Percentiles rank a stretch among this genome's conserved stretches.
phyloP scores from a whole-genome alignment of 2,113 vertebrate genomes.

The Lycocorax pyrrhopterus region DNA sequence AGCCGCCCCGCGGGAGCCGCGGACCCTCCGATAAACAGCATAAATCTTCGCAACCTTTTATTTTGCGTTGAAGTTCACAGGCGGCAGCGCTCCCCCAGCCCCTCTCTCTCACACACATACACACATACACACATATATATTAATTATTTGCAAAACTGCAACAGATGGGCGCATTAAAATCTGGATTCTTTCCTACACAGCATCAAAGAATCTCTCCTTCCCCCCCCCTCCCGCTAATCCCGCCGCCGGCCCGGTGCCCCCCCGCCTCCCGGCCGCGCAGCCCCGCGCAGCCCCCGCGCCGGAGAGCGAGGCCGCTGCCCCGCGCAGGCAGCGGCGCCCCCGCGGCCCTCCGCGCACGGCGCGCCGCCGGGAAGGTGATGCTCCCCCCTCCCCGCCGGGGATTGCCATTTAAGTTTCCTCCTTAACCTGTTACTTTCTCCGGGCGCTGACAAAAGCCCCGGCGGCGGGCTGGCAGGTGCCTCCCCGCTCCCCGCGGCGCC shows the following conservation, averaged over 20 bases:
- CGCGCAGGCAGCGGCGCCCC: background rate
- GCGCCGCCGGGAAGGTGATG: background rate
- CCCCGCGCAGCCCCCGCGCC: background rate
- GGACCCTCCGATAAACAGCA: too few species aligned
- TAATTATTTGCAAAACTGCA: slow-evolving; percentile 67
- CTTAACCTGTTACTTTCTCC: slow-evolving; percentile 73
- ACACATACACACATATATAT: background rate
- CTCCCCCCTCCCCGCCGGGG: background rate
- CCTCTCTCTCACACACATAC: too few species aligned
- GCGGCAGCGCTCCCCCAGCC: too few species aligned
- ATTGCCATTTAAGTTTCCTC: slow-evolving; percentile 43
- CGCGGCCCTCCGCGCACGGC: background rate
- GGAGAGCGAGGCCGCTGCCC: background rate
- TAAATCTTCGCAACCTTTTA: too few species aligned
- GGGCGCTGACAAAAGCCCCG: slow-evolving; percentile 3
- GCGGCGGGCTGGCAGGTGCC: slow-evolving; percentile 38
- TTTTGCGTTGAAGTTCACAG: too few species aligned
- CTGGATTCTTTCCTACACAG: slow-evolving; percentile 45
- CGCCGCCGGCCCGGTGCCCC: background rate
- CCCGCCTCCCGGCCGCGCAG: background rate
- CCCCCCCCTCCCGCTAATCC: background rate
- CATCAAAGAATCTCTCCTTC: slow-evolving; percentile 33
- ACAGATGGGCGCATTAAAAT: slow-evolving; percentile 67
- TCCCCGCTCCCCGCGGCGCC: background rate
- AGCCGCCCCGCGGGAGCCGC: too few species aligned